Base-by-base conservation (phyloP, 2,113 vertebrate species). In the Neodontobutis hainanensis region DNA sequence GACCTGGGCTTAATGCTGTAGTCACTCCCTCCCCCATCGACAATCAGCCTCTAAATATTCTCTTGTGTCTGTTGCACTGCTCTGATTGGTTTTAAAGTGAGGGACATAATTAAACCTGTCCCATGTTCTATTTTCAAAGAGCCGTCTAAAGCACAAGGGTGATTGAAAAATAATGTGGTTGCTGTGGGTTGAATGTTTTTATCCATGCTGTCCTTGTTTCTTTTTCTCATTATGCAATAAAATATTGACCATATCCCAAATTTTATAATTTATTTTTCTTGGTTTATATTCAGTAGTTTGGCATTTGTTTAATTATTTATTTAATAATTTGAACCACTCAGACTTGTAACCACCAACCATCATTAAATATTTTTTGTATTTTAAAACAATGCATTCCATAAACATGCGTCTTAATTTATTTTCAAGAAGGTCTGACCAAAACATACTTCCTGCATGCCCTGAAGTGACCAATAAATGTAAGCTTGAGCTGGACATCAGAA, bases 401-500 rank as follows among this genome's bases (percentile, higher is more conserved):
- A 38, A 55, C 34, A 34, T 55, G 35, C 34, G 11, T 38, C 34
- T 36, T 9, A 8, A 55, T 55, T 55, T 38, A 36, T 55, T 38
- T 36, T 55, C 34, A 6, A 36, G 19, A 27, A 27, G 19, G 55
- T 15, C 38, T 4, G 55, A 11, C 10, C 35, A 56, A 56, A 40
- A 14, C 92, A 87, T 88, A 84, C 93, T 85, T 90, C 89, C 83
- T 83, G 66, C 73, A 82, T 80, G 86, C 82, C 77, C 34, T 73
- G 48, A 78, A 70, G 68, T 74, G 44, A 63, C 44, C 19, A 19
- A 40, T 45, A 63, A 60, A 73, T 15, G 16, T 34, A 4, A 61
- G 45, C 62, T 66, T 16, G 75, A 83, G 90, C 87, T 85, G 78
- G 51, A 66, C 87, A 89, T 81, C 90, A 91, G 92, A 94, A 94